Base-by-base conservation (phyloP, 1,140 invertebrate genomes). In the Panulirus ornatus region DNA sequence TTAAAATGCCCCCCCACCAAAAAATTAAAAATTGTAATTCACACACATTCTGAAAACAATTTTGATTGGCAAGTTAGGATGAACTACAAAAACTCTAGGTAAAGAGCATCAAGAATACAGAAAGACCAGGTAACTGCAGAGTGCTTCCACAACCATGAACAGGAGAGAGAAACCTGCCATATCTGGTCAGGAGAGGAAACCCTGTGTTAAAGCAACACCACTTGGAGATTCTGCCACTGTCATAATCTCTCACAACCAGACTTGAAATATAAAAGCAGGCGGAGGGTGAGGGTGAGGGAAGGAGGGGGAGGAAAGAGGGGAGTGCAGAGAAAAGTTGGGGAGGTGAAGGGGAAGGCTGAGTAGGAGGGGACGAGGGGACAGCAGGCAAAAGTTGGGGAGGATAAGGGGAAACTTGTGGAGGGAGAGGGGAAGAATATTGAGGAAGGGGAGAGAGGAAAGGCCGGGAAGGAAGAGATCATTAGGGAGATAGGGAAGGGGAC, bases 281-380 rank as follows among this genome's bases (percentile, higher is more conserved):
- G 54, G 79, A 71, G 63, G 81, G 79, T 54, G 87, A 58, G 86
- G 58, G 75, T 47, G 78, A 36, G 76, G 76, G 76, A 88, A 88
- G 76, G 86, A 78, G 86, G 78, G 78, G 79, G 79, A 89, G 79
- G 70, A 89, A 89, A 78, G 85, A 88, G 88, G 88, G 88, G 88
- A 89, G 63, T 47, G 66, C 70, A 83, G 88, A 89, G 88, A 89
- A 89, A 89, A 89, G 88, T 89, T 89, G 88, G 88, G 78, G 88
- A 84, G 81, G 79, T 75, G 79, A 89, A 84, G 79, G 88, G 88
- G 88, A 89, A 89, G 88, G 88, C 75, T 83, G 88, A 89, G 88
- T 89, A 89, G 88, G 88, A 83, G 88, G 81, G 78, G 70, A 42
- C 73, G 88, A 89, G 88, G 88, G 88, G 79, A 75, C 66, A 83